These are phyloP conservation scores for Pristionchus maxplancki DNA, from an alignment of 2,888 invertebrate genomes.

Conservation along the genomic window DNA sequence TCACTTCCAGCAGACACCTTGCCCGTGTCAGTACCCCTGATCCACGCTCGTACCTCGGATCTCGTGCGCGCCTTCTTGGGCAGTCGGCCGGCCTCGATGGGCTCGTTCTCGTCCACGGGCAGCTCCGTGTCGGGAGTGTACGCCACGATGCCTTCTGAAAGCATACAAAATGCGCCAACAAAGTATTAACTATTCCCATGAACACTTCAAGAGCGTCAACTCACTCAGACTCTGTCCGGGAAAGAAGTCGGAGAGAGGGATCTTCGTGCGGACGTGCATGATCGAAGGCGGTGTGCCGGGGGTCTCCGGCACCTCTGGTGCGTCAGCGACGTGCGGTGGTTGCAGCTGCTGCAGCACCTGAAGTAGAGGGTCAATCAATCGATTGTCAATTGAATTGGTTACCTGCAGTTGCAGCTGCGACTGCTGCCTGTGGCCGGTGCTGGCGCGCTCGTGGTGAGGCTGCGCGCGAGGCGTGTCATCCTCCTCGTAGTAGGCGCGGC, in stretches of 20 bases:
- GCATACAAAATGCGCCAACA: background rate
- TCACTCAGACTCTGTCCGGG: constrained; percentile 36
- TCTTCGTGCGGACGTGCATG: constrained; percentile 43
- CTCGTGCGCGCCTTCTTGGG: constrained; percentile 40
- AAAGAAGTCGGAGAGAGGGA: constrained; percentile 47
- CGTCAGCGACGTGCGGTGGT: background rate
- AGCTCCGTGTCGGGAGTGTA: constrained; percentile 51
- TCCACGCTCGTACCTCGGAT: constrained; percentile 29
- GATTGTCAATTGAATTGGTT: too few relatives aligned
- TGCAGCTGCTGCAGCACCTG: constrained; percentile 5
- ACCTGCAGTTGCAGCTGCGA: constrained; percentile 5
- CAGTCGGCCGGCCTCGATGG: constrained; percentile 50
- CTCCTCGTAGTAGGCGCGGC: constrained; percentile 23
- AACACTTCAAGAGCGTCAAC: too few relatives aligned
- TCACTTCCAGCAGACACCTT: background rate
- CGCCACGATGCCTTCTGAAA: constrained; percentile 36
- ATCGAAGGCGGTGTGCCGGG: constrained; percentile 44
- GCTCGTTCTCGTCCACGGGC: constrained; percentile 46
- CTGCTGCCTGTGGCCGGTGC: background rate
- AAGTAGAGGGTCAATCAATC: background rate
- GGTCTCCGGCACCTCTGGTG: background rate
- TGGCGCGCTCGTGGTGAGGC: background rate
- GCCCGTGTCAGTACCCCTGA: background rate
- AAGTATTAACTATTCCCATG: too few relatives aligned
- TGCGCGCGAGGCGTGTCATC: constrained; percentile 10